These are phyloP conservation scores for Gastrophryne carolinensis DNA, from an alignment of 2,797 vertebrate genomes.

Conservation along the genomic window DNA sequence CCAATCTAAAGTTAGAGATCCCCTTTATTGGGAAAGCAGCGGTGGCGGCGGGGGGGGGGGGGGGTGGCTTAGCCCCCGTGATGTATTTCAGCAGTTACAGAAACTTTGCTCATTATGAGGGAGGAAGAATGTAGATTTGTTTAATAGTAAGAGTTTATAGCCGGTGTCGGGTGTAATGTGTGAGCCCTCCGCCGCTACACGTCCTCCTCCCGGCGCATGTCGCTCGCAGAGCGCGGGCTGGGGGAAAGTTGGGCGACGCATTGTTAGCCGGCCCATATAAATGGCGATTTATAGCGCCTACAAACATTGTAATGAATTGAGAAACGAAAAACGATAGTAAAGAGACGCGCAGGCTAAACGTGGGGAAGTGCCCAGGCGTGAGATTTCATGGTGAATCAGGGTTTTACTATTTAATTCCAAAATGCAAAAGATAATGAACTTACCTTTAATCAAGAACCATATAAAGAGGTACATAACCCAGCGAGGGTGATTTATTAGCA, in stretches of 20 bases:
- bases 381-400: not conserved
- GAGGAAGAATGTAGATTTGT: slow-evolving; percentile 32
- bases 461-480: not conserved
- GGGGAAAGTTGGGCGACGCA: slow-evolving; percentile 7
- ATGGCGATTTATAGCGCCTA: slow-evolving; percentile 37
- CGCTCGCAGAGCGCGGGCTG: not conserved
- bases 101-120: slow-evolving; percentile 46
- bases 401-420: not conserved
- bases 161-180: slow-evolving; percentile 30
- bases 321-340: not conserved
- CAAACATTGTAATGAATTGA: slow-evolving; percentile 41
- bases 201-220: slow-evolving; percentile 30
- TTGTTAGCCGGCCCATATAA: slow-evolving; percentile 27
- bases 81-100: not conserved
- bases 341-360: not conserved
- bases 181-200: slow-evolving; percentile 20
- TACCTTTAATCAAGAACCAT: not conserved
- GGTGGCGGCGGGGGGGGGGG: no score
- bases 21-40: no score
- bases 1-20: no score
- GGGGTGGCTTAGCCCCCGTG: no score
- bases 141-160: slow-evolving; percentile 48
- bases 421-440: not conserved
- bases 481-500: no score
- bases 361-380: not conserved